Conservation (phyloP, 2,888 invertebrate species). For the Elysia crispata region DNA sequence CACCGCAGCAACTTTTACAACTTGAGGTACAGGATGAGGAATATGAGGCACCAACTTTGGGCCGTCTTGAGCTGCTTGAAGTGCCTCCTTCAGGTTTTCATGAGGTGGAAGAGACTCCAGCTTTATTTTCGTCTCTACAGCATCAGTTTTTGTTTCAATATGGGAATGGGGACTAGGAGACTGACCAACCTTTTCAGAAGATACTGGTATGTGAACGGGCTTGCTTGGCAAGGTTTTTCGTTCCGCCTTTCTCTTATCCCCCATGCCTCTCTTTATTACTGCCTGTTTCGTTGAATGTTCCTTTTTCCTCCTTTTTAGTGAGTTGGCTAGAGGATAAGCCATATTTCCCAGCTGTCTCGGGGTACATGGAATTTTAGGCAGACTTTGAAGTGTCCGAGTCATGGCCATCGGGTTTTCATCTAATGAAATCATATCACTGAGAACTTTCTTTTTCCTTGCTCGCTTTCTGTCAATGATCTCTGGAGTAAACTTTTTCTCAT, state of each 20-base stretch:
- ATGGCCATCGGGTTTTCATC: slow-evolving; percentile 47
- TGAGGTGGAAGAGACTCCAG: background rate
- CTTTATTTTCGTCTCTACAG: too few species aligned
- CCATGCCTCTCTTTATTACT: too few species aligned
- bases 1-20: too few species aligned
- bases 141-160: background rate
- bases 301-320: background rate
- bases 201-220: background rate
- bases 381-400: slow-evolving; percentile 33
- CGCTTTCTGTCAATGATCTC: slow-evolving; percentile 50
- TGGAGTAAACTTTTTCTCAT: slow-evolving; percentile 49
- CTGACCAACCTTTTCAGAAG: background rate
- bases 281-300: background rate
- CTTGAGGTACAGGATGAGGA: too few species aligned
- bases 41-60: too few species aligned
- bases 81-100: background rate
- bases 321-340: background rate
- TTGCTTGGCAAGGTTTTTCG: background rate
- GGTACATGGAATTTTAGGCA: slow-evolving; percentile 33
- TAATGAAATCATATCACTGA: slow-evolving; percentile 50
- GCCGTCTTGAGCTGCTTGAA: background rate
- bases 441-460: slow-evolving; percentile 50
- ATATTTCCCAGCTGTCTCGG: slow-evolving; percentile 25
- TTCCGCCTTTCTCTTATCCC: too few species aligned
- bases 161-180: background rate